Evolutionary conservation across 2,888 invertebrate species (phyloP), one percentile per base, ranked within the genome.

Genomic region (Agrochola circellaris): DNA sequence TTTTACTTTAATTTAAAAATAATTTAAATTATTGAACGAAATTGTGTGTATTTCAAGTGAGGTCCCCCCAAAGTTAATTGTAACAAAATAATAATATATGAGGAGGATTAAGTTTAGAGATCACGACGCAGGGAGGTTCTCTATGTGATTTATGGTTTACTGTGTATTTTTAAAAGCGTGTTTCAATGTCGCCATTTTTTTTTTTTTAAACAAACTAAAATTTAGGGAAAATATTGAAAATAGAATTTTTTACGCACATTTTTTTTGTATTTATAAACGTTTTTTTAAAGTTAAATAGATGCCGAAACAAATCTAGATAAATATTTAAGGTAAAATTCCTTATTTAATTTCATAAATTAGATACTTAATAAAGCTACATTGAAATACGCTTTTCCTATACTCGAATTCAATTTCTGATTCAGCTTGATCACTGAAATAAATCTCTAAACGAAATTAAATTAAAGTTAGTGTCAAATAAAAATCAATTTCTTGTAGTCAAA

Each of bases 401-500:
- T 82, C 78, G 78, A 83, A 84, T 83, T 66, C 66, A 81, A 76
- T 51, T 73, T 61, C 60, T 62, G n/a, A 38, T 48, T 38, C 26
- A 66, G 58, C 75, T 83, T 84, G 84, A 77, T 82, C 84, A 87
- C 88, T 87, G 88, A 79, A 87, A 77, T 84, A 81, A 69, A 69
- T 60, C 34, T 2, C 20, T 23, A 67, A 82, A 71, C 64, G 64
- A 84, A 78, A 69, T 79, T 78, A 73, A 79, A 80, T 75, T 84
- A 81, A 81, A 56, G 17, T 76, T 86, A 82, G 79, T 83, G 76
- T 85, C 85, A 80, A 82, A 83, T 83, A 83, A 85, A 82, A 82
- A 72, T 61, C 75, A 84, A 85, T 82, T 77, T 79, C 76, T 81
- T 79, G 85, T 88, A 88, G 85, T 88, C 85, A 88, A 85, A 81